Percentiles rank a stretch among this genome's conserved stretches.
phyloP scores from a whole-genome alignment of 2,797 vertebrate genomes.

The Pelodytes ibericus region DNA sequence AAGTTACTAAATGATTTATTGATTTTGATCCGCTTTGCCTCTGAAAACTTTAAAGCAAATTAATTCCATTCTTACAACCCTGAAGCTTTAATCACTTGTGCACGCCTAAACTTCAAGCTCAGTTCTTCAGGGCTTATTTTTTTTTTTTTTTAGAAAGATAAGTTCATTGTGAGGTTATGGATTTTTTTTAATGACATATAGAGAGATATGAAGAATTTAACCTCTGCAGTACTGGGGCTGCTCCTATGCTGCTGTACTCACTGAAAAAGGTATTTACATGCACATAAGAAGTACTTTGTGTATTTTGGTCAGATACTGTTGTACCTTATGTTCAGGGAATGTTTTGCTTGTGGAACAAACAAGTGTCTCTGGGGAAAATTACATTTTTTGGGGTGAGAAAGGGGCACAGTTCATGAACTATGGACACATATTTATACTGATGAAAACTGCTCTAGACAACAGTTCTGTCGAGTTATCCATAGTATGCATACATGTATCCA shows the following conservation, averaged over 20 bases:
- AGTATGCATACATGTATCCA: no score
- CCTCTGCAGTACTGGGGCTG: neutral
- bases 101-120: constrained; percentile 55
- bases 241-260: neutral
- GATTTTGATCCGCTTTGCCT: constrained; percentile 65
- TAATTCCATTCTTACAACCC: constrained; percentile 61
- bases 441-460: no score
- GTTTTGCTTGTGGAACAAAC: no score
- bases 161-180: constrained; percentile 51
- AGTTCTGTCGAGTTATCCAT: no score
- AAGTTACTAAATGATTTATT: constrained; percentile 66
- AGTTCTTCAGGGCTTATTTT: constrained; percentile 42
- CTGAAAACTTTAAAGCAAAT: constrained; percentile 68
- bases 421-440: no score
- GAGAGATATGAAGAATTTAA: constrained; percentile 35
- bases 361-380: no score
- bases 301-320: neutral
- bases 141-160: constrained; percentile 41
- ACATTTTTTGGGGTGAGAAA: no score
- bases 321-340: neutral
- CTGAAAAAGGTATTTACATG: neutral
- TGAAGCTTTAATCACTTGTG: constrained; percentile 56
- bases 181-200: constrained; percentile 41
- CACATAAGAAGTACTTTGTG: neutral
- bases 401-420: no score